Conservation (phyloP, 2,113 vertebrate genomes). For the Rissa tridactyla region DNA sequence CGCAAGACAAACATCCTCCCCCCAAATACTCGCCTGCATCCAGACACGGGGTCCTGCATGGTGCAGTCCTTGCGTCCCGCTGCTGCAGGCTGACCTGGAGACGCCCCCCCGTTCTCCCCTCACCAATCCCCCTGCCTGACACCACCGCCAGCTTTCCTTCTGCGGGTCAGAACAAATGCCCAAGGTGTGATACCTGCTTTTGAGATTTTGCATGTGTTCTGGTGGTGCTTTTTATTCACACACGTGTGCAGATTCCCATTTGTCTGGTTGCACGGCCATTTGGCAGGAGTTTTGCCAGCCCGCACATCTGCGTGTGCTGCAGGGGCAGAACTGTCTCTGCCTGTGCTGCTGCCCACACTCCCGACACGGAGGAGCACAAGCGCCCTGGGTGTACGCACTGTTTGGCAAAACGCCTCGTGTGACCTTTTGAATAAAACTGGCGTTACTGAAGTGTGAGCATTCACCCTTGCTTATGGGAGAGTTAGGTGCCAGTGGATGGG, state of each 20-base stretch:
- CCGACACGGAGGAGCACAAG: rapidly evolving
- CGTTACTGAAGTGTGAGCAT: rapidly evolving
- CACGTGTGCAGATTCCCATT: rapidly evolving
- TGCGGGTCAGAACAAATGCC: rapidly evolving
- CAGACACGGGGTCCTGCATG: rapidly evolving
- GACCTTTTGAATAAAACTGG: not conserved
- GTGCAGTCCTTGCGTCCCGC: rapidly evolving
- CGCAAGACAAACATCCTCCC: not conserved
- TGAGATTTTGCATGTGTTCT: not conserved
- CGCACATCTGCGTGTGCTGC: rapidly evolving
- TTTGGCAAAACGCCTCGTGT: rapidly evolving
- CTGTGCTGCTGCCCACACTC: not conserved
- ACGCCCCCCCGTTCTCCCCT: not conserved
- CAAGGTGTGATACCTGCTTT: not conserved
- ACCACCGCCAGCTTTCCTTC: too few species aligned
- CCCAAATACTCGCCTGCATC: not conserved
- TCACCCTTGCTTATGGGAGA: too few species aligned
- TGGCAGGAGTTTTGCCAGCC: not conserved
- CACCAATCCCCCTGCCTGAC: not conserved
- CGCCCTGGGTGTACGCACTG: rapidly evolving
- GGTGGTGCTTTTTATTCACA: not conserved
- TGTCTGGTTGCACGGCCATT: rapidly evolving
- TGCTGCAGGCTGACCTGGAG: not conserved
- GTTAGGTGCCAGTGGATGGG: rapidly evolving
- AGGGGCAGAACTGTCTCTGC: not conserved